Conservation (phyloP, 2,888 invertebrate species). For the Nowickia ferox region DNA sequence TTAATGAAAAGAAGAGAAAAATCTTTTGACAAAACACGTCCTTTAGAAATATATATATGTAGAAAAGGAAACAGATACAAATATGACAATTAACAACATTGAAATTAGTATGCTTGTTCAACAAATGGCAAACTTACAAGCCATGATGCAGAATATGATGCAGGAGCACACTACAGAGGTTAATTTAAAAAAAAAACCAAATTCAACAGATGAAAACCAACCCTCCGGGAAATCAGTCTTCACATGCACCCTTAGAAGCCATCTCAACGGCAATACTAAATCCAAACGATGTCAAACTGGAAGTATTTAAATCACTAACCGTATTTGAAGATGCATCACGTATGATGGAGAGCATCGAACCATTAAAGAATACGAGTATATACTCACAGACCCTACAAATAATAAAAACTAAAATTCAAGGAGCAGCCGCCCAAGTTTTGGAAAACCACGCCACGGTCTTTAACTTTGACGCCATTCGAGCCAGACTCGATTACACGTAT, state of each 20-base stretch:
- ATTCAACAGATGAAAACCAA: background rate
- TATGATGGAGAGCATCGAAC: background rate
- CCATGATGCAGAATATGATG: background rate
- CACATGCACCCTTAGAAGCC: no score
- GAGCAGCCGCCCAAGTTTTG: background rate
- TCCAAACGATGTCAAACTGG: no score
- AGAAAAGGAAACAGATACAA: background rate
- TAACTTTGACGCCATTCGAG: no score
- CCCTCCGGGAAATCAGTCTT: no score
- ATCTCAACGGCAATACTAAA: no score
- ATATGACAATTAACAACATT: no score
- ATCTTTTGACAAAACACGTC: background rate
- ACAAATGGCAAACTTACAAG: background rate
- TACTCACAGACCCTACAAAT: slow-evolving; percentile 15
- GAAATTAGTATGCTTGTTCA: background rate
- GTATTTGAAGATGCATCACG: slow-evolving; percentile 6
- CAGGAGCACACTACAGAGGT: background rate
- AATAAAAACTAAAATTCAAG: slow-evolving; percentile 19
- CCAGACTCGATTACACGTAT: slow-evolving; percentile 1
- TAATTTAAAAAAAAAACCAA: background rate
- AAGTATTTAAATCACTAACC: no score
- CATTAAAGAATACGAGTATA: background rate
- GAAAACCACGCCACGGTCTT: slow-evolving; percentile 3
- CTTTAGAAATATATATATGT: background rate
- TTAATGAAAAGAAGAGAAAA: background rate